Base-by-base conservation (phyloP, 2,888 invertebrate genomes). In the Aspidapion aeneum region DNA sequence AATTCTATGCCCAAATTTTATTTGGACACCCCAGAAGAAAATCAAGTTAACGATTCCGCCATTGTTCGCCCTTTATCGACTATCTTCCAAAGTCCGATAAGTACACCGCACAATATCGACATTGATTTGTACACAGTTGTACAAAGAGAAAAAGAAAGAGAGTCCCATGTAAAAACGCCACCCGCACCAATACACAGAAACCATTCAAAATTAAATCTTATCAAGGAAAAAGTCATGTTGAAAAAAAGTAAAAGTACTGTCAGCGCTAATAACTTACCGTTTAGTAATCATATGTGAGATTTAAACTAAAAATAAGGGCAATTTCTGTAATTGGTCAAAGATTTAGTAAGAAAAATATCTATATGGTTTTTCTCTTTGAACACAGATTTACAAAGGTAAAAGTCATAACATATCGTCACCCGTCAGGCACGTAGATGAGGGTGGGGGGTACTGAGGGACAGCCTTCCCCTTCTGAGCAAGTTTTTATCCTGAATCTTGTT, bases 1-100 rank as follows among this genome's bases (percentile, higher is more conserved):
- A 74, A 73, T 58, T 79, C 79, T 7, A 77, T 80, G 73, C 80
- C 80, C 1, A 80, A 79, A 70, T 80, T 80, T 63, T 80, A 77
- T 65, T 61, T 79, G 51, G 80, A 79, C 51, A 79, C 79, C 1
- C 80, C 80, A 0, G 78, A 79, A 58, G 71, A 69, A 16, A 75
- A 75, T 58, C 77, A 79, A 65, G 55, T 65, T 12, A 66, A 68
- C 9, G 75, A 76, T 57, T 74, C 76, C 0, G 65, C 74, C 9
- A 66, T 78, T 2, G 64, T 74, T n/a, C 68, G 70, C 58, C 66
- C 71, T 21, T 72, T 75, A 0, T 73, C 75, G 59, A 66, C 72
- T 1, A 72, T 75, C 19, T 67, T 80, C 18, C 73, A 74, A 52
- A 80, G 78, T 65, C 80, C 80, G 0, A 74, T 76, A 57, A 72